phyloP scores from a whole-genome alignment of 2,797 vertebrate genomes.

The Bucorvus abyssinicus region DNA sequence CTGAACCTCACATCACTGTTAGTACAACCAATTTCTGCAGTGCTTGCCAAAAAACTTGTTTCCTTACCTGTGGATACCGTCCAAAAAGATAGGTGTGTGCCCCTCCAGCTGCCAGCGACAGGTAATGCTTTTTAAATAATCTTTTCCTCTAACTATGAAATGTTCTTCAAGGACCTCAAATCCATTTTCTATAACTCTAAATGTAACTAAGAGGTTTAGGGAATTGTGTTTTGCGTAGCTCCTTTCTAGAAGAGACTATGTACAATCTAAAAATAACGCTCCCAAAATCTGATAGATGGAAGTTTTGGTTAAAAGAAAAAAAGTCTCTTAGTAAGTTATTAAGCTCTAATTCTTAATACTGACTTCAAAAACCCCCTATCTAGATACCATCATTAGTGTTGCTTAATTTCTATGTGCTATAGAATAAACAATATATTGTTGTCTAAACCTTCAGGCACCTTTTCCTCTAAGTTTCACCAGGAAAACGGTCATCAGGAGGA shows the following conservation, averaged over 20 bases:
- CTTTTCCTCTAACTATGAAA: background rate
- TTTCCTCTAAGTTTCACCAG: background rate
- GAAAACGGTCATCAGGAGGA: background rate
- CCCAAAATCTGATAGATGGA: background rate
- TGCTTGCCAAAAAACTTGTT: constrained; percentile 82
- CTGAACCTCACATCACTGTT: constrained; percentile 83
- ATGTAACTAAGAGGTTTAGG: background rate
- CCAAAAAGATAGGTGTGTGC: constrained; percentile 70
- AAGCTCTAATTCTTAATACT: constrained; percentile 70
- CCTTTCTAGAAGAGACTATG: background rate
- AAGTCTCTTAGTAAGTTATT: constrained; percentile 63
- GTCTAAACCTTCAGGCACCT: background rate
- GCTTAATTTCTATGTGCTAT: background rate
- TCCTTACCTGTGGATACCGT: constrained; percentile 54
- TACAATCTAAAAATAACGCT: background rate
- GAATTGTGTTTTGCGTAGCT: background rate
- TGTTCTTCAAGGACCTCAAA: background rate
- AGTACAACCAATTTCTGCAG: constrained; percentile 88
- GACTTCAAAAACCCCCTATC: constrained; percentile 58
- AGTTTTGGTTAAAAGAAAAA: background rate
- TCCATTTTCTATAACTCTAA: background rate
- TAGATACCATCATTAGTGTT: background rate
- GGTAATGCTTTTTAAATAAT: constrained; percentile 71
- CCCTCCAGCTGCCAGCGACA: constrained; percentile 75
- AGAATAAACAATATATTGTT: background rate